phyloP scores from a whole-genome alignment of 2,888 invertebrate species.

The Scrobipalpa atriplicella region DNA sequence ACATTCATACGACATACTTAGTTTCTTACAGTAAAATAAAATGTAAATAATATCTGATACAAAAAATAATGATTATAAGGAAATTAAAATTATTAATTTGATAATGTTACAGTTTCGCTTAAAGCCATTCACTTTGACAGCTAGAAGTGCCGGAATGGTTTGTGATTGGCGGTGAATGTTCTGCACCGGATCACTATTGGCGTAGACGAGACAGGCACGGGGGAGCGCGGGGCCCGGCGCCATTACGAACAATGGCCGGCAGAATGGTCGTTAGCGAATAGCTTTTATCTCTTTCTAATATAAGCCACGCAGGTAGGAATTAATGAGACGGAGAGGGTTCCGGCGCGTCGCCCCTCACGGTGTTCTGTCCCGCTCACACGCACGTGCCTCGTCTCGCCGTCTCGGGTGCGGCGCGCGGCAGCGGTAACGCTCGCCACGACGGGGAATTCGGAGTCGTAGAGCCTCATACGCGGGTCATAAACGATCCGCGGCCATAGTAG shows the following conservation, averaged over 20 bases:
- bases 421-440: slow-evolving; percentile 83
- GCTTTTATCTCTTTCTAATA: slow-evolving; percentile 83
- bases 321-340: slow-evolving; percentile 81
- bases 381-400: slow-evolving; percentile 76
- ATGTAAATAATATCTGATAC: not conserved
- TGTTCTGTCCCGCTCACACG: slow-evolving; percentile 67
- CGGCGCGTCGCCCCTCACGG: slow-evolving; percentile 62
- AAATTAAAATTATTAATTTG: slow-evolving; percentile 19
- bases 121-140: slow-evolving; percentile 79
- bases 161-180: slow-evolving; percentile 83
- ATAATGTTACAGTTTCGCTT: slow-evolving; percentile 63
- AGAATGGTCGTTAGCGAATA: slow-evolving; percentile 80
- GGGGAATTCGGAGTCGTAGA: slow-evolving; percentile 93
- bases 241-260: slow-evolving; percentile 82
- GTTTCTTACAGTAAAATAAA: not conserved
- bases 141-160: slow-evolving; percentile 82
- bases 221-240: slow-evolving; percentile 74
- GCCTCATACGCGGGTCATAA: slow-evolving; percentile 93
- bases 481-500: slow-evolving; percentile 89
- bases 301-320: slow-evolving; percentile 80
- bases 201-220: slow-evolving; percentile 70
- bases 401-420: slow-evolving; percentile 79
- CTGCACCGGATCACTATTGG: slow-evolving; percentile 82
- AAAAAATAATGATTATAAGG: not conserved
- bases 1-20: no score